Evolutionary conservation across 2,888 invertebrate genomes (phyloP).

Genomic region (Synergus umbraculus): DNA sequence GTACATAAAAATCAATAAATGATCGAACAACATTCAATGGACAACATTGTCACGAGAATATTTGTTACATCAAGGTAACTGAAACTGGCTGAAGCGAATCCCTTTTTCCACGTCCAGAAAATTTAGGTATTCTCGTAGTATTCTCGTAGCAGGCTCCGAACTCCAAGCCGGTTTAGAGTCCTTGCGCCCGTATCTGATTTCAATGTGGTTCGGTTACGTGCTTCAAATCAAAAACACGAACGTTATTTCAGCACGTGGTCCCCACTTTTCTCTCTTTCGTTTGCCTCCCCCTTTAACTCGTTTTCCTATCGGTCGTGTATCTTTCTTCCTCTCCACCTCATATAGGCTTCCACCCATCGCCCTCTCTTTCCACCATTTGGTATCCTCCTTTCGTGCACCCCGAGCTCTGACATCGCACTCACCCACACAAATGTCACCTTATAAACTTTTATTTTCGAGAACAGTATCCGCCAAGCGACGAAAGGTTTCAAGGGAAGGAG

Average conservation of each 20-base stretch:
- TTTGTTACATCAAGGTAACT: constrained; percentile 14
- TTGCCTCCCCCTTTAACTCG: constrained; percentile 37
- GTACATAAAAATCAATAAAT: not conserved
- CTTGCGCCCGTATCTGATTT: constrained; percentile 72
- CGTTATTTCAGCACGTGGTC: constrained; percentile 69
- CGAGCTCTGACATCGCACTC: constrained; percentile 30
- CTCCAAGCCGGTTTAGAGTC: constrained; percentile 70
- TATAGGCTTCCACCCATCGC: not conserved
- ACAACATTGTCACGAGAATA: constrained; percentile 27
- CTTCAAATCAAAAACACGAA: constrained; percentile 74
- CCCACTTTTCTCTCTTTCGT: constrained; percentile 61
- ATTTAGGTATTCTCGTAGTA: constrained; percentile 66
- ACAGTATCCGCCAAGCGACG: constrained; percentile 43
- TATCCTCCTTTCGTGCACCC: constrained; percentile 19
- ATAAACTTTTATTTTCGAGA: constrained; percentile 71
- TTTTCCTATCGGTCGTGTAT: constrained; percentile 23
- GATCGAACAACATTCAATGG: not conserved
- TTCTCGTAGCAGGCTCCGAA: constrained; percentile 56
- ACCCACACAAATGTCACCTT: constrained; percentile 58
- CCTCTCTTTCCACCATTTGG: constrained; percentile 16
- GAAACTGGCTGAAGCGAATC: constrained; percentile 26
- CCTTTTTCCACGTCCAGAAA: constrained; percentile 24
- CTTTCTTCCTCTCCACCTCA: not conserved
- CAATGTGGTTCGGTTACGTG: constrained; percentile 75
- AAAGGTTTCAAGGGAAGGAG: constrained; percentile 64